Evolutionary conservation across 2,888 invertebrate species (phyloP), one percentile per base, ranked within the genome.

Genomic region (Eremobia ochroleuca): DNA sequence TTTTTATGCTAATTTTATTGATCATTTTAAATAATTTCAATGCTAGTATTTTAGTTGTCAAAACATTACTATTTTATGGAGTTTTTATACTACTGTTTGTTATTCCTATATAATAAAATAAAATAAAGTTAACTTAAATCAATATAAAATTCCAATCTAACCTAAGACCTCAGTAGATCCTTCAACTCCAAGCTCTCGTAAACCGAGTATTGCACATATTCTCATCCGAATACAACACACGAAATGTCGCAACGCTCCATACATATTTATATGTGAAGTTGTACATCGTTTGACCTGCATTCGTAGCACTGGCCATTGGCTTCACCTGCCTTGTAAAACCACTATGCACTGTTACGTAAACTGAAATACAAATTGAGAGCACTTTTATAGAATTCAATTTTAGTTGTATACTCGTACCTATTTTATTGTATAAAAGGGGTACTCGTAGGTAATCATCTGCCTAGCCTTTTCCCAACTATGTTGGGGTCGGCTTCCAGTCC

Each of bases 211-310:
- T 84, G 65, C 81, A 73, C 55, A 84, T 18, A 70, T 21, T 64
- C 43, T 58, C 46, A 64, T 71, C n/a, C 8, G n/a, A 58, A 79
- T 31, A 85, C 68, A 75, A 73, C 83, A 49, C 76, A 65, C 72
- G 49, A 74, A 46, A 71, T 85, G 76, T 76, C 65, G 81, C 78
- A 87, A 87, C 43, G n/a, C 34, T 52, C 61, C 49, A 71, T 68
- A 82, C 73, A 70, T 71, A 75, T 66, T 52, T 59, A 61, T 65
- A 34, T 55, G 15, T 28, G 64, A 64, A 76, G 71, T 18, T 59
- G 80, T 83, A 83, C 87, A 85, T 88, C 82, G 81, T 83, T 81
- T 84, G 89, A 89, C 89, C 88, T 81, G 89, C 78, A 90, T 90
- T 87, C 84, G 77, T 82, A 61, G 28, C 67, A 77, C 61, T 82